A percentile compares a stretch with the other conserved stretches of the same genome.
phyloP scores from a whole-genome alignment of 1,140 invertebrate genomes.

The Campoletis sonorensis region DNA sequence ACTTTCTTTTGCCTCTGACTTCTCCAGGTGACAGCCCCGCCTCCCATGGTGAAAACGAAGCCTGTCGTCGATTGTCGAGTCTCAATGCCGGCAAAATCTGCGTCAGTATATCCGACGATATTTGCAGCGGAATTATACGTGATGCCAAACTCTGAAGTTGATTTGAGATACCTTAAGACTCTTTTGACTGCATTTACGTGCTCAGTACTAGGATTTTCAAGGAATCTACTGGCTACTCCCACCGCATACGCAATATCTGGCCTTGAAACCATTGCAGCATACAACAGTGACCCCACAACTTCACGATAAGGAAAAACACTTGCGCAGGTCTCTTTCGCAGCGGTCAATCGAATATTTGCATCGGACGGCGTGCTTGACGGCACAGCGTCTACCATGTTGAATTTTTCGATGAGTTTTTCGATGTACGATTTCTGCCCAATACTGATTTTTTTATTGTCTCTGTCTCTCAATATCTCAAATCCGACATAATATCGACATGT shows the following conservation, averaged over 20 bases:
- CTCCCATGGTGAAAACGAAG: slow-evolving; percentile 45
- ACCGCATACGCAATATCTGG: slow-evolving; percentile 72
- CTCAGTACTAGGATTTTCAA: slow-evolving; percentile 47
- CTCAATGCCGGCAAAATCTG: slow-evolving; percentile 41
- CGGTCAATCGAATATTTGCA: not conserved
- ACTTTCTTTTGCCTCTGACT: slow-evolving; percentile 41
- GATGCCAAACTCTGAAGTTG: slow-evolving; percentile 59
- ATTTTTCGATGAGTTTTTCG: slow-evolving; percentile 54
- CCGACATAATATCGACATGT: slow-evolving; percentile 55
- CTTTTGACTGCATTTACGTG: slow-evolving; percentile 68
- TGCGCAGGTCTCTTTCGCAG: not conserved
- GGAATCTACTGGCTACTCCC: slow-evolving; percentile 59
- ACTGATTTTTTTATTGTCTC: slow-evolving; percentile 32
- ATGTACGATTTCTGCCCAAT: slow-evolving; percentile 50
- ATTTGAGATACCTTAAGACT: slow-evolving; percentile 70
- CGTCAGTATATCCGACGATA: slow-evolving; percentile 39
- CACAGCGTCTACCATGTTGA: slow-evolving; percentile 59
- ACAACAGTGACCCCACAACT: slow-evolving; percentile 68
- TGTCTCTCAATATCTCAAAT: slow-evolving; percentile 60
- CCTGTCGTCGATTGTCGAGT: slow-evolving; percentile 44
- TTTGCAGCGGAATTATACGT: slow-evolving; percentile 37
- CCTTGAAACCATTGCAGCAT: slow-evolving; percentile 63
- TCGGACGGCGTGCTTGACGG: slow-evolving; percentile 24
- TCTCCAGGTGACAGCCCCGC: slow-evolving; percentile 36
- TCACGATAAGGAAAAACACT: slow-evolving; percentile 60